Percentiles rank a stretch among this genome's conserved stretches.
phyloP scores from a whole-genome alignment of 2,113 vertebrate species.

The Pachyramphus minor region DNA sequence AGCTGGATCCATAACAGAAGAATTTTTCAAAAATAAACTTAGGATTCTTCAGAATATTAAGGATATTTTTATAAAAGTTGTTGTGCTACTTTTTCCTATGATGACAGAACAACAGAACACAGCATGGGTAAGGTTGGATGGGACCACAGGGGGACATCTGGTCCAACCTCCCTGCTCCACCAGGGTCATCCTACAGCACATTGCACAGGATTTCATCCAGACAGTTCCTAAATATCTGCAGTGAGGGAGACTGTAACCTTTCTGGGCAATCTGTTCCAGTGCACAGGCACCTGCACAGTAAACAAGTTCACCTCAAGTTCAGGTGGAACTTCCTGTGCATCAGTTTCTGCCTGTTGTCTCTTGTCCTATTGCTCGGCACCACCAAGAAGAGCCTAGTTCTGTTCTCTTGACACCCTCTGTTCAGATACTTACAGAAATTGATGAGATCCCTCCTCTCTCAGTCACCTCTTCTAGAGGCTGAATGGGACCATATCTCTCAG shows the following conservation, averaged over 20 bases:
- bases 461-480: accelerated
- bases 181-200: background rate
- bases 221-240: background rate
- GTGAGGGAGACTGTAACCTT: background rate
- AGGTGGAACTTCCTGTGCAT: background rate
- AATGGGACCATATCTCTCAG: no score
- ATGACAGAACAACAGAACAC: background rate
- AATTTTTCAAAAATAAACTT: background rate
- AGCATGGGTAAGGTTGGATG: background rate
- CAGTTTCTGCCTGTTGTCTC: accelerated
- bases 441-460: background rate
- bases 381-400: accelerated
- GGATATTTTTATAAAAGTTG: background rate
- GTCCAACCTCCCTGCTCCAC: background rate
- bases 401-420: background rate
- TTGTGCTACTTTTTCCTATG: background rate
- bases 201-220: no score
- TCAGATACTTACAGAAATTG: background rate
- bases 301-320: background rate
- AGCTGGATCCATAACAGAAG: background rate
- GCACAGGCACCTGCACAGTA: background rate
- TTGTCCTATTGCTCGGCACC: background rate
- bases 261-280: accelerated
- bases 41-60: background rate
- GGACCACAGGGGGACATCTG: background rate